Conservation (phyloP, 2,113 vertebrate species). For the Phalacrocorax carbo region DNA sequence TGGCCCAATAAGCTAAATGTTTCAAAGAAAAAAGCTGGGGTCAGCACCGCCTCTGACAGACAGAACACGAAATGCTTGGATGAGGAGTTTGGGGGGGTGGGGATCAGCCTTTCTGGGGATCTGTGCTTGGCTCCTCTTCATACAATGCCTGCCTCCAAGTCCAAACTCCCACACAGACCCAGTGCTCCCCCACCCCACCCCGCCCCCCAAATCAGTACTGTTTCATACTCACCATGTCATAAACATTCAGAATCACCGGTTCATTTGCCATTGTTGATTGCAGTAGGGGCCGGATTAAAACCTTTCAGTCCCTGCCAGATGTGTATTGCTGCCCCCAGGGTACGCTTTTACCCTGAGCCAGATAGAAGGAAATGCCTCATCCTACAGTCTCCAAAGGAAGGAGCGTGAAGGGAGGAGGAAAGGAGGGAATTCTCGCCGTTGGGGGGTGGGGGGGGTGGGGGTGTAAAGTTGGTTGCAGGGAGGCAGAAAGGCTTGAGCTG, state of each 20-base stretch:
- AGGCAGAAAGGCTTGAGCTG: not conserved
- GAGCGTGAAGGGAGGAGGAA: not conserved
- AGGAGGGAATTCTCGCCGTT: not conserved
- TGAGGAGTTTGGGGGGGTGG: not conserved
- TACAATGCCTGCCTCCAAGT: not conserved
- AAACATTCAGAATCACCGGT: conserved; percentile 93
- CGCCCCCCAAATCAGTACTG: not conserved
- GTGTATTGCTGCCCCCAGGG: conserved; percentile 41
- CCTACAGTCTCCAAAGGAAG: not conserved
- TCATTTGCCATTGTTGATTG: conserved; percentile 88
- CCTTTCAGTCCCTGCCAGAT: conserved; percentile 54
- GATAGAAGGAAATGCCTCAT: conserved; percentile 30
- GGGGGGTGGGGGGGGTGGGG: too few species aligned
- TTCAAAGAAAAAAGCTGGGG: not conserved
- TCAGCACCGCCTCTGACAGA: not conserved
- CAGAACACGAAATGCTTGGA: not conserved
- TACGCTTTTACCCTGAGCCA: conserved; percentile 57
- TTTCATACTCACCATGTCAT: conserved; percentile 89
- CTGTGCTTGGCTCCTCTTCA: not conserved
- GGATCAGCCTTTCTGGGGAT: not conserved
- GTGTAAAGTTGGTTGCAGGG: not conserved
- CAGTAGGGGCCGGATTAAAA: conserved; percentile 18
- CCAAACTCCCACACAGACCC: not conserved
- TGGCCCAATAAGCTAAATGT: not conserved
- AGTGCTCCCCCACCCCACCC: not conserved